Evolutionary conservation across 2,113 vertebrate genomes (phyloP).

Genomic region (Phylloscopus trochiloides): DNA sequence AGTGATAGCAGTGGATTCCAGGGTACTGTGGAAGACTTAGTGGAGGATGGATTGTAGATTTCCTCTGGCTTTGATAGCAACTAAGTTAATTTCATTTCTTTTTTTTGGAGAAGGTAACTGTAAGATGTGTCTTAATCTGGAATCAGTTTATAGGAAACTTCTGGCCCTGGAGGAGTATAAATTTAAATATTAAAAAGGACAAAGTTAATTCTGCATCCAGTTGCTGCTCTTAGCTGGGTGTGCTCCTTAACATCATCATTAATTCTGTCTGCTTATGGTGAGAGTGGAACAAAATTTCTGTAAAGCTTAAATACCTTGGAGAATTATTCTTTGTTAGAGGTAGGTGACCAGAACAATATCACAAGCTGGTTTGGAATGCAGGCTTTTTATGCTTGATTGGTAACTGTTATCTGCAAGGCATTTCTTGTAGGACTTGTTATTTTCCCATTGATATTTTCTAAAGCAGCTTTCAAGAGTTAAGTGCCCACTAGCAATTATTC

Average conservation of each 20-base stretch:
- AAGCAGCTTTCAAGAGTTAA: background rate
- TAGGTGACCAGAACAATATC: background rate
- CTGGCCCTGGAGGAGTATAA: background rate
- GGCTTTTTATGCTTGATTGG: background rate
- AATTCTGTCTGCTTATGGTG: background rate
- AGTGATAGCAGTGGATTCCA: background rate
- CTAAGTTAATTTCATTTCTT: background rate
- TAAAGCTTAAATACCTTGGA: background rate
- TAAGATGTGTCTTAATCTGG: background rate
- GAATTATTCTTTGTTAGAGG: background rate
- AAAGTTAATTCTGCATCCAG: fast-evolving
- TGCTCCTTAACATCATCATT: background rate
- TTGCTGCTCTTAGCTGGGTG: background rate
- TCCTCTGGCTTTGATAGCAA: background rate
- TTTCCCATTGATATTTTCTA: background rate
- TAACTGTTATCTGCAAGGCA: background rate
- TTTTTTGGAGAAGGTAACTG: background rate
- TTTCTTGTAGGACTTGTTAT: background rate
- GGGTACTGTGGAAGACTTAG: too few relatives aligned
- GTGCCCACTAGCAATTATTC: background rate
- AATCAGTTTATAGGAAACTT: background rate
- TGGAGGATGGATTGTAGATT: background rate
- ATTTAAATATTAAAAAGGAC: background rate
- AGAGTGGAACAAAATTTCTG: background rate
- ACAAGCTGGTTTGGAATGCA: background rate